phyloP scores from a whole-genome alignment of 2,797 vertebrate species.

The Epinephelus awoara region DNA sequence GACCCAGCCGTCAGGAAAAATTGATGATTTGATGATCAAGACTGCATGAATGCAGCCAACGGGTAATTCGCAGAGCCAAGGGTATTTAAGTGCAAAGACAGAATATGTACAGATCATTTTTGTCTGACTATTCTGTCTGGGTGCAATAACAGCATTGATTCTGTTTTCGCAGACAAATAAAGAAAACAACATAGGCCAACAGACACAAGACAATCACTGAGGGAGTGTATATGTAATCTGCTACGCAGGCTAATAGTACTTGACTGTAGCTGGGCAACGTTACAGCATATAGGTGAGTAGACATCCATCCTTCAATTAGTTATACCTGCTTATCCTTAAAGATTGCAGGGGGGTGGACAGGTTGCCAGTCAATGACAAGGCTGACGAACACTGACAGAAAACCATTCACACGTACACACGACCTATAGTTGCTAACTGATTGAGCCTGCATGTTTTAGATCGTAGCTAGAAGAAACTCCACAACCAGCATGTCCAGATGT shows the following conservation, averaged over 20 bases:
- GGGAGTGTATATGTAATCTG: no score
- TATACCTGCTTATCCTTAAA: neutral
- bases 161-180: neutral
- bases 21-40: neutral
- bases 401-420: neutral
- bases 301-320: neutral
- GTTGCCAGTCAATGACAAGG: no score
- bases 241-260: no score
- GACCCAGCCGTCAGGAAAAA: neutral
- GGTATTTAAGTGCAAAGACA: neutral
- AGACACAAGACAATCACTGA: no score
- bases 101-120: neutral
- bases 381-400: neutral
- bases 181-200: no score
- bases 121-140: neutral
- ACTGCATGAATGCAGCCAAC: neutral
- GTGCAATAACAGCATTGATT: neutral
- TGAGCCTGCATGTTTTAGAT: neutral
- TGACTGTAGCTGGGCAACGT: neutral
- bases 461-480: neutral
- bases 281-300: accelerated
- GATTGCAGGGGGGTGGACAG: no score
- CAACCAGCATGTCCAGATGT: neutral
- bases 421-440: neutral
- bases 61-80: neutral